phyloP scores from a whole-genome alignment of 2,797 vertebrate species.

The Pipistrellus pipistrellus region DNA sequence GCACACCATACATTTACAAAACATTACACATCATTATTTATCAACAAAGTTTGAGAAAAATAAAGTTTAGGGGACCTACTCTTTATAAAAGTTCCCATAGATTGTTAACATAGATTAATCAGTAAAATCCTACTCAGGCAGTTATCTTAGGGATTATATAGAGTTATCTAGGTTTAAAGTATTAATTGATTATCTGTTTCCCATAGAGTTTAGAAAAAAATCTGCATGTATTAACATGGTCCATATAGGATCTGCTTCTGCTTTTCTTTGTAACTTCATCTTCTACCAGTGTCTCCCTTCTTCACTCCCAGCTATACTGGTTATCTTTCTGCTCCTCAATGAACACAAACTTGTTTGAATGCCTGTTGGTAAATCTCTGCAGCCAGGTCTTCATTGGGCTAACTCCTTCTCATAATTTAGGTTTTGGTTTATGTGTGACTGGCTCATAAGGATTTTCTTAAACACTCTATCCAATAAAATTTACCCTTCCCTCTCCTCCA shows the following conservation, averaged over 20 bases:
- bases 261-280: neutral
- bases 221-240: neutral
- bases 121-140: neutral
- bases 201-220: neutral
- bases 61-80: neutral
- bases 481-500: neutral
- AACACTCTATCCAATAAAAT: neutral
- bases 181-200: neutral
- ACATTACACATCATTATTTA: neutral
- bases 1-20: neutral
- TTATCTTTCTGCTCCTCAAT: neutral
- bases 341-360: neutral
- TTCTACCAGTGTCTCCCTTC: neutral
- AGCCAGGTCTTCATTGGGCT: neutral
- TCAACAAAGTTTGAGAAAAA: conserved; percentile 39
- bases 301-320: neutral
- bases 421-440: neutral
- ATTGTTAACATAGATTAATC: neutral
- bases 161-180: neutral
- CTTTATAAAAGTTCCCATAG: neutral
- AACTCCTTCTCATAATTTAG: neutral
- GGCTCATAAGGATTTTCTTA: neutral
- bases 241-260: neutral
- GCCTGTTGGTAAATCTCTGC: neutral
- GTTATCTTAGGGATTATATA: neutral